phyloP scores from a whole-genome alignment of 2,888 invertebrate species.

The Zaprionus lineosus region DNA sequence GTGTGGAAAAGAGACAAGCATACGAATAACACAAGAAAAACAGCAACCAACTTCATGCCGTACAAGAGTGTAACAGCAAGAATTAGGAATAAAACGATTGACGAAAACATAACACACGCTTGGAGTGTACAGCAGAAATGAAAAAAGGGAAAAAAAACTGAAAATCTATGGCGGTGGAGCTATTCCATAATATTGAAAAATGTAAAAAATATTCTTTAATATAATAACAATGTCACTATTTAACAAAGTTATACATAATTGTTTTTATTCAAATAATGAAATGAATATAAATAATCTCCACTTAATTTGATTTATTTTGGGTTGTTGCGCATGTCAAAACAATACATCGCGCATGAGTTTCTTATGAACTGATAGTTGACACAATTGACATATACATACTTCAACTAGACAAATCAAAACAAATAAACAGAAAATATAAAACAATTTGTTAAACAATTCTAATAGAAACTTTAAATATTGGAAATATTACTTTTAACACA shows the following conservation, averaged over 20 bases:
- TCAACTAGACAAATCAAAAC: neutral
- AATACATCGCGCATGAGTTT: conserved; percentile 9
- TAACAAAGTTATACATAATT: neutral
- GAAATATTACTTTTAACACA: conserved; percentile 1
- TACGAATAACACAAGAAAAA: conserved; percentile 21
- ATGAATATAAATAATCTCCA: neutral
- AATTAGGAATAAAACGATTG: conserved; percentile 64
- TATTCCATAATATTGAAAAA: conserved; percentile 27
- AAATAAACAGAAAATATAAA: neutral
- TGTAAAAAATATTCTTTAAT: conserved; percentile 37
- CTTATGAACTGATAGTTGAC: neutral
- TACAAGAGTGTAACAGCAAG: conserved; percentile 36
- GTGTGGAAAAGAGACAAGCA: conserved; percentile 46
- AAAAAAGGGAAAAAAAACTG: conserved; percentile 27
- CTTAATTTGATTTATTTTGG: conserved; percentile 3
- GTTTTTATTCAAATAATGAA: neutral
- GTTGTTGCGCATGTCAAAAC: conserved; percentile 68
- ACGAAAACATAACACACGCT: conserved; percentile 65
- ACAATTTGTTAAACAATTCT: neutral
- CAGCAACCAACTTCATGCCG: conserved; percentile 68
- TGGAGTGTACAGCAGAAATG: conserved; percentile 45
- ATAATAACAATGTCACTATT: conserved; percentile 41
- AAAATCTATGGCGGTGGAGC: conserved; percentile 21
- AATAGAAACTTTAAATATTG: neutral
- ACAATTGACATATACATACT: neutral